Percentiles rank a stretch among this genome's conserved stretches.
These are phyloP conservation scores for Solea solea DNA, from an alignment of 2,113 vertebrate genomes.

Conservation along the genomic window DNA sequence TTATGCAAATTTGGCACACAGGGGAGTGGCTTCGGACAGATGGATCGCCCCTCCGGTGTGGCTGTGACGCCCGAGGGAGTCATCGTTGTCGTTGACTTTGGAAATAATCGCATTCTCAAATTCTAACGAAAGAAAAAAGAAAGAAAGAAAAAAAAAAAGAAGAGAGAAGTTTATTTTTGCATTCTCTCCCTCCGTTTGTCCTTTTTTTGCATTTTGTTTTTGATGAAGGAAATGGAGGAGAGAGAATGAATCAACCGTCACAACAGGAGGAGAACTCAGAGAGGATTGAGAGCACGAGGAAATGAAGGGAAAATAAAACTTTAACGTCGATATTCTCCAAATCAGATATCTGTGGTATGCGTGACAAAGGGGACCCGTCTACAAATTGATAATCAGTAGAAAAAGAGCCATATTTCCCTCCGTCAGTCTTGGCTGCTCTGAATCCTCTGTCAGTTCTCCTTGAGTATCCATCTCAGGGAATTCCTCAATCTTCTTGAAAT, in stretches of 20 bases:
- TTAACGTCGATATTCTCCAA: conserved; percentile 33
- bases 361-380: conserved; percentile 60
- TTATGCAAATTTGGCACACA: conserved; percentile 98
- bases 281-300: conserved; percentile 58
- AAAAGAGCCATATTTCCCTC: conserved; percentile 65
- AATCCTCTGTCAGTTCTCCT: conserved; percentile 57
- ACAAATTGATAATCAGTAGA: conserved; percentile 70
- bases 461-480: conserved; percentile 92
- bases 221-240: conserved; percentile 64
- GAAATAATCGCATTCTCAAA: conserved; percentile 98
- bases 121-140: conserved; percentile 80
- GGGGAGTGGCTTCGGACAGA: conserved; percentile 96
- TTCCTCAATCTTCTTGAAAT: conserved; percentile 86
- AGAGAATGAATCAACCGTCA: conserved; percentile 72
- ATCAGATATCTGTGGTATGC: conserved; percentile 51
- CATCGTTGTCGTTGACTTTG: conserved; percentile 98
- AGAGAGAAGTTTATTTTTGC: conserved; percentile 34
- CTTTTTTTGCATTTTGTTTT: conserved; percentile 50
- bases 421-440: conserved; percentile 45
- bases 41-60: conserved; percentile 98
- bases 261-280: conserved; percentile 48
- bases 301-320: conserved; percentile 57
- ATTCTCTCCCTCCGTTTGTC: conserved; percentile 64
- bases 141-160: conserved; percentile 9
- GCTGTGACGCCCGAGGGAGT: conserved; percentile 95